Base-by-base conservation (phyloP, 2,113 vertebrate species). In the Poicephalus gulielmi region DNA sequence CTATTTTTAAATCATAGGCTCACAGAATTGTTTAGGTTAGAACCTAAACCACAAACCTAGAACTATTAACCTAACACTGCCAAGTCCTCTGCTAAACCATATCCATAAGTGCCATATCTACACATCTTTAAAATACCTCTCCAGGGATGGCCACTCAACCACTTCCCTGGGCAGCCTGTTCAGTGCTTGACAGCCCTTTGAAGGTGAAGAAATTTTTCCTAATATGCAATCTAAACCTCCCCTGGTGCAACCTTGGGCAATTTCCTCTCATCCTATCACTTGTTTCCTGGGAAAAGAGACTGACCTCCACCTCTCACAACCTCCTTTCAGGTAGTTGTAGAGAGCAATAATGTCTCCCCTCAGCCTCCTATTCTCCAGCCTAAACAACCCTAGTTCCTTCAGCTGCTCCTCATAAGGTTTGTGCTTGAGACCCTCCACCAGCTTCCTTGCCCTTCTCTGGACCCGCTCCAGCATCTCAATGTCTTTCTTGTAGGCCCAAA, bases 231-330 rank as follows among this genome's bases (percentile, higher is more conserved):
- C 16, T 39, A 73, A 79, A 60, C 24, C 23, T 60, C 8, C 37
- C 18, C 5, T 27, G 13, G 17, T 0, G 4, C 41, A 57, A 44
- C 52, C 16, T 67, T n/a, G 73, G 30, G 60, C 46, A 14, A 41
- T 41, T 68, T 47, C 8, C n/a, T 30, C 24, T 74, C 39, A 6
- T 10, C 39, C 30, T 62, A 4, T 19, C 17, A 22, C 39, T 47
- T 17, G 14, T 41, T 62, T 53, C 39, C 6, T 37, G 25, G 52
- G 46, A 53, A n/a, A 86, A 80, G n/a, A 74, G 30, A 27, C 20
- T 0, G 0, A 46, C 9, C 11, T 17, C 16, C 52, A 31, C 30
- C 25, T 86, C 25, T 2, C n/a, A 19, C 31, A 71, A 14, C 6
- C n/a, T 79, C 14, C 11, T 74, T 67, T 46, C 39, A 74, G 52